Evolutionary conservation across 2,888 invertebrate genomes (phyloP).

Genomic region (Drosophila longiperda): DNA sequence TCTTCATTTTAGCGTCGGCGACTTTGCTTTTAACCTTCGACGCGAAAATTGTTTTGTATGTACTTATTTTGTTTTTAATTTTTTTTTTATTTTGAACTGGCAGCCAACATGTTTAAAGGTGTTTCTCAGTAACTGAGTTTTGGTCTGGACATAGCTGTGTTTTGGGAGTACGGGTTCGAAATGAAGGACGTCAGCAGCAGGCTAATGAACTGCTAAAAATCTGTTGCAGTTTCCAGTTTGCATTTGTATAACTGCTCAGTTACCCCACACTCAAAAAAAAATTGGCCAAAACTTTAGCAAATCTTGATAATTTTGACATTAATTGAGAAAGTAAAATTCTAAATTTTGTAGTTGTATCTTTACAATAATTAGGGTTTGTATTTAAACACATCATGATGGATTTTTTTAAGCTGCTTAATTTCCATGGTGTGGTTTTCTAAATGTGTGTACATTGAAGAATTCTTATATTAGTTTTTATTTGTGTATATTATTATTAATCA

Average conservation of each 20-base stretch:
- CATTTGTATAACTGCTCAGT: slow-evolving; percentile 17
- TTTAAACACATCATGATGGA: neutral
- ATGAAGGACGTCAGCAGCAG: slow-evolving; percentile 70
- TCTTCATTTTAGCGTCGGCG: slow-evolving; percentile 45
- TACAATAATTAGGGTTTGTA: neutral
- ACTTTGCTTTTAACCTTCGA: slow-evolving; percentile 70
- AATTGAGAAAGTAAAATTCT: neutral
- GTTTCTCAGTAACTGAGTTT: slow-evolving; percentile 33
- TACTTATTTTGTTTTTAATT: slow-evolving; percentile 36
- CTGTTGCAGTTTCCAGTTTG: slow-evolving; percentile 38
- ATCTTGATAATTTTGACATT: neutral
- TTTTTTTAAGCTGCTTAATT: neutral
- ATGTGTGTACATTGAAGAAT: neutral
- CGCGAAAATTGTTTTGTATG: slow-evolving; percentile 58
- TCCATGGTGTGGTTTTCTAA: neutral
- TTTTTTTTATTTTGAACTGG: slow-evolving; percentile 4
- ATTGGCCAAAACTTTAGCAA: neutral
- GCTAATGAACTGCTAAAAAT: slow-evolving; percentile 37
- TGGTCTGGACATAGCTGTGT: slow-evolving; percentile 53
- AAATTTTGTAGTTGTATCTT: neutral
- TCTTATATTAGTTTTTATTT: too few relatives aligned
- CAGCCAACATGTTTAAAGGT: slow-evolving; percentile 40
- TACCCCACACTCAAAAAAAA: neutral
- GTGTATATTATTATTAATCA: neutral
- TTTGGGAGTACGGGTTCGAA: slow-evolving; percentile 55